Conservation (phyloP, 2,797 vertebrate genomes). For the Dermochelys coriacea region DNA sequence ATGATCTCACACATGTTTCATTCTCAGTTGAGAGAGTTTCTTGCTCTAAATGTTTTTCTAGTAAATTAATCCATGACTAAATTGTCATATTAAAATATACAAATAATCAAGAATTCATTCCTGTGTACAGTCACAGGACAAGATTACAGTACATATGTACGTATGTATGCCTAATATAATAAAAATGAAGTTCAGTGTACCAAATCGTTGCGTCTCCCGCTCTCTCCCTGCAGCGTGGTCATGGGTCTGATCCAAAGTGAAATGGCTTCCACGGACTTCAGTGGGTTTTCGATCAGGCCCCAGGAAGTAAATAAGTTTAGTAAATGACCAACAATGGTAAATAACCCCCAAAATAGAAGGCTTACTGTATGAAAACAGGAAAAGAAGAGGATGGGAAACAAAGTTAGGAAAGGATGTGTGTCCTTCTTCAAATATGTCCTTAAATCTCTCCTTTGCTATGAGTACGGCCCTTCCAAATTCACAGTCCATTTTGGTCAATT, state of each 20-base stretch:
- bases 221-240: background rate
- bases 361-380: background rate
- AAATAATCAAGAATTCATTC: slow-evolving; percentile 2
- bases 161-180: background rate
- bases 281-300: rapidly evolving
- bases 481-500: too few species aligned
- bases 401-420: background rate
- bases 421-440: background rate
- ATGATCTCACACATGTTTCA: background rate
- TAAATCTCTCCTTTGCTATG: background rate
- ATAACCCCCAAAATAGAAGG: background rate
- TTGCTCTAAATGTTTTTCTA: background rate
- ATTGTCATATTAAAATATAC: background rate
- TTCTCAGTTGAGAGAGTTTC: background rate
- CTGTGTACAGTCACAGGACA: background rate
- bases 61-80: background rate
- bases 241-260: background rate
- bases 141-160: background rate
- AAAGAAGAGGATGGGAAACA: background rate
- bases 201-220: background rate
- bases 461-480: too few species aligned
- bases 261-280: background rate
- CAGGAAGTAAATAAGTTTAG: background rate
- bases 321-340: background rate
- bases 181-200: background rate